phyloP scores from a whole-genome alignment of 2,888 invertebrate species.

The Agrotis segetum region DNA sequence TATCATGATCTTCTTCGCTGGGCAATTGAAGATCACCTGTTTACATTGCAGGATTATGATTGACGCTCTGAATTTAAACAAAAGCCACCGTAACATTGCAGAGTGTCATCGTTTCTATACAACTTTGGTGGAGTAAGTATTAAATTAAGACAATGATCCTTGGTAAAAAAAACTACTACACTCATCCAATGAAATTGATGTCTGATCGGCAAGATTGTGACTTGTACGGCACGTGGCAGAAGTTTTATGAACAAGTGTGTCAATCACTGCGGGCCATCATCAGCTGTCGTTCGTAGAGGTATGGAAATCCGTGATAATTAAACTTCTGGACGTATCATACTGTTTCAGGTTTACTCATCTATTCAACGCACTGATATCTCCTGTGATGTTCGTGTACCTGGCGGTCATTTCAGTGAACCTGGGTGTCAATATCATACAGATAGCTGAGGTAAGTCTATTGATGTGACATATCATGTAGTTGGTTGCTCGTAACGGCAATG shows the following conservation, averaged over 20 bases:
- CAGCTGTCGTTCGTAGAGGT: neutral
- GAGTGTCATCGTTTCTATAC: constrained; percentile 75
- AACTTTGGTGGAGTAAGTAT: constrained; percentile 70
- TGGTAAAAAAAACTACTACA: too few relatives aligned
- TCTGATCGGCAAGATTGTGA: neutral
- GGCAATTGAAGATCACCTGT: constrained; percentile 77
- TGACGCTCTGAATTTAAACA: constrained; percentile 42
- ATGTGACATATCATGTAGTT: neutral
- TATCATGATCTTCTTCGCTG: constrained; percentile 82
- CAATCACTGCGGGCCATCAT: neutral
- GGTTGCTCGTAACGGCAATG: too few relatives aligned
- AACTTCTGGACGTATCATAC: neutral
- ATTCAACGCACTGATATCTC: constrained; percentile 77
- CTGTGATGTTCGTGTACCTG: constrained; percentile 81
- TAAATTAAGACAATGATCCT: neutral
- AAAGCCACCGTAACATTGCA: constrained; percentile 73
- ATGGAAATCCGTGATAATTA: neutral
- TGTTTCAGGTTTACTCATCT: constrained; percentile 74
- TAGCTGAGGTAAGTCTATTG: constrained; percentile 73
- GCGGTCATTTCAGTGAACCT: constrained; percentile 78
- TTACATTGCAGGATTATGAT: constrained; percentile 70
- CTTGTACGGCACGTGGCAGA: neutral
- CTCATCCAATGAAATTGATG: neutral
- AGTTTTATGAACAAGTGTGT: neutral
- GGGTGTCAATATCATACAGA: constrained; percentile 79